Percentiles rank a stretch among this genome's conserved stretches.
Conservation (phyloP, 2,888 invertebrate species). For the Eugnorisma glareosa region DNA sequence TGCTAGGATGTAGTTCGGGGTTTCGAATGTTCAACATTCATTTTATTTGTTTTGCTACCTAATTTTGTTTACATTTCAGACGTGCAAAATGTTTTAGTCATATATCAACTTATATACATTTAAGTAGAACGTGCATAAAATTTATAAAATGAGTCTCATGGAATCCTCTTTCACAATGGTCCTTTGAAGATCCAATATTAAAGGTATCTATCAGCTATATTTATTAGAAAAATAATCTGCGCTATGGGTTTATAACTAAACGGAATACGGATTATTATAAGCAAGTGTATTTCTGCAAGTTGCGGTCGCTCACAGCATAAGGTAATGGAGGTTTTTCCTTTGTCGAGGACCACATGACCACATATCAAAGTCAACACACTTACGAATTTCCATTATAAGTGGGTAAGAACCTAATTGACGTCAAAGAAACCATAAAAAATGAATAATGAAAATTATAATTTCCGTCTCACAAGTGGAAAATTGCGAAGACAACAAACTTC, state of each 20-base stretch:
- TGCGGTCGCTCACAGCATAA: slow-evolving; percentile 14
- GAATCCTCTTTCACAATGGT: background rate
- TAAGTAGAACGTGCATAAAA: background rate
- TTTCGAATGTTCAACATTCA: slow-evolving; percentile 30
- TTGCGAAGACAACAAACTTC: slow-evolving; percentile 26
- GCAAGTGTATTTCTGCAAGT: background rate
- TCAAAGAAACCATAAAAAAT: slow-evolving; percentile 30
- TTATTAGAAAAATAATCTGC: background rate
- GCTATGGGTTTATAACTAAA: background rate
- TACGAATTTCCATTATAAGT: background rate
- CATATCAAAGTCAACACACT: background rate
- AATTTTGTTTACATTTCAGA: slow-evolving; percentile 23
- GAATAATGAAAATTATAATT: slow-evolving; percentile 25
- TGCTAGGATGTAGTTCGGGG: slow-evolving; percentile 29
- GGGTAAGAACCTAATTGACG: background rate
- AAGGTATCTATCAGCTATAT: background rate
- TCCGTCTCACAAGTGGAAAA: slow-evolving; percentile 5
- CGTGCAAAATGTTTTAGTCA: background rate
- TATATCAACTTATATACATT: too few relatives aligned
- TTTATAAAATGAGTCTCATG: background rate
- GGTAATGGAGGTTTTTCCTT: background rate
- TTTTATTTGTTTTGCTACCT: slow-evolving; percentile 31
- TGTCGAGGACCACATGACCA: background rate
- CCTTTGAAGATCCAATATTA: background rate
- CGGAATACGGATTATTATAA: background rate